A percentile compares a stretch with the other conserved stretches of the same genome.
Evolutionary conservation across 2,113 vertebrate species (phyloP).

Genomic region (Trogon melanurus): DNA sequence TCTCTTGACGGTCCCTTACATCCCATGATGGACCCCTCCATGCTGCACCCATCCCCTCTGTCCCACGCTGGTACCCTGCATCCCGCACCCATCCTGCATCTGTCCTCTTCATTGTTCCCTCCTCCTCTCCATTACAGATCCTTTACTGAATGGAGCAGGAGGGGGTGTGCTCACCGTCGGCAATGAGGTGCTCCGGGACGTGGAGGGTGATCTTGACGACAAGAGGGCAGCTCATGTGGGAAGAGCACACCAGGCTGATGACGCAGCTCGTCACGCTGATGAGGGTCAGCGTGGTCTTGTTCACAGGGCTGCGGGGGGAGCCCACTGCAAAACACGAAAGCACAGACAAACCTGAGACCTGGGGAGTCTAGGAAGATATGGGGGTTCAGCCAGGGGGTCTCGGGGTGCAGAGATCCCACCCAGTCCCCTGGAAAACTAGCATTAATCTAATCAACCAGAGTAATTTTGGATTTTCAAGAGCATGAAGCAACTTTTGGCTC

Average conservation of each 20-base stretch:
- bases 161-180: constrained; percentile 83
- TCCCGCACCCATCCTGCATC: neutral
- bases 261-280: constrained; percentile 95
- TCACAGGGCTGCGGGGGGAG: constrained; percentile 94
- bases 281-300: constrained; percentile 96
- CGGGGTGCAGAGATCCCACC: neutral
- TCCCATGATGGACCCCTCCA: neutral
- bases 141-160: neutral
- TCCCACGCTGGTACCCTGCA: neutral
- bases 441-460: neutral
- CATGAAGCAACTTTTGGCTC: neutral
- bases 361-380: neutral
- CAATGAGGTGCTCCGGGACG: constrained; percentile 95
- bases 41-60: neutral
- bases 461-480: neutral
- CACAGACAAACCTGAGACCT: neutral
- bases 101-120: neutral
- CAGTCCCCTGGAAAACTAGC: neutral
- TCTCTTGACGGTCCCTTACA: rapidly evolving
- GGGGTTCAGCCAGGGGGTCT: neutral
- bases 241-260: constrained; percentile 91
- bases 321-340: constrained; percentile 76
- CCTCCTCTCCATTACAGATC: neutral
- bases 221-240: constrained; percentile 92
- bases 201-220: constrained; percentile 93